Conservation (phyloP, 2,797 vertebrate genomes). For the Tinamus major region DNA sequence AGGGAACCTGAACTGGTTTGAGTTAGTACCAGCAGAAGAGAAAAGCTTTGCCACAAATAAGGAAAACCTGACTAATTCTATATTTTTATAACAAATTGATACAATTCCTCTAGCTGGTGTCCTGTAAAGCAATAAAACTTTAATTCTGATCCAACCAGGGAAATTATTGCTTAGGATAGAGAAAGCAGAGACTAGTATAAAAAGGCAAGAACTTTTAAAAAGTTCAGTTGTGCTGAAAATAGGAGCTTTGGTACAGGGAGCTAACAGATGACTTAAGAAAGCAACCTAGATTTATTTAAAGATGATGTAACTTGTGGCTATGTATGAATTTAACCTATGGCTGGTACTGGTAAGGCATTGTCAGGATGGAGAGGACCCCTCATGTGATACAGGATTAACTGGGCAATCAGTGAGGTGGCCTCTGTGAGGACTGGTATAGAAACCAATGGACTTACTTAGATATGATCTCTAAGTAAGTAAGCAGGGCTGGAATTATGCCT, state of each 20-base stretch:
- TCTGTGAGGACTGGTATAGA: not conserved
- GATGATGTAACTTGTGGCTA: not conserved
- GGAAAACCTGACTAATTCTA: not conserved
- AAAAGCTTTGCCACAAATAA: not conserved
- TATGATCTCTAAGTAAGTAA: no score
- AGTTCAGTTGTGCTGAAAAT: not conserved
- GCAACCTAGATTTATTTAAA: not conserved
- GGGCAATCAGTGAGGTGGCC: not conserved
- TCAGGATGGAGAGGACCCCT: not conserved
- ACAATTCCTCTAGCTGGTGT: not conserved
- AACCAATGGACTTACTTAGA: not conserved
- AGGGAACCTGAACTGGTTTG: not conserved
- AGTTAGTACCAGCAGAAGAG: not conserved
- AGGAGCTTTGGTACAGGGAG: not conserved
- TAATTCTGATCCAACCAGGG: not conserved
- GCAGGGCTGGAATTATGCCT: not conserved
- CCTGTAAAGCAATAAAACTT: not conserved
- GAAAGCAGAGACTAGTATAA: not conserved
- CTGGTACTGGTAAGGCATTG: not conserved
- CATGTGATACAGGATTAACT: fast-evolving
- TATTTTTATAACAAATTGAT: not conserved
- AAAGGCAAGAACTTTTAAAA: not conserved
- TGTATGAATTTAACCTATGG: not conserved
- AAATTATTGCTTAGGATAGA: not conserved
- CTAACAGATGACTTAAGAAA: not conserved